Evolutionary conservation across 2,888 invertebrate species (phyloP).

Genomic region (Branchipolynoe longqiensis): DNA sequence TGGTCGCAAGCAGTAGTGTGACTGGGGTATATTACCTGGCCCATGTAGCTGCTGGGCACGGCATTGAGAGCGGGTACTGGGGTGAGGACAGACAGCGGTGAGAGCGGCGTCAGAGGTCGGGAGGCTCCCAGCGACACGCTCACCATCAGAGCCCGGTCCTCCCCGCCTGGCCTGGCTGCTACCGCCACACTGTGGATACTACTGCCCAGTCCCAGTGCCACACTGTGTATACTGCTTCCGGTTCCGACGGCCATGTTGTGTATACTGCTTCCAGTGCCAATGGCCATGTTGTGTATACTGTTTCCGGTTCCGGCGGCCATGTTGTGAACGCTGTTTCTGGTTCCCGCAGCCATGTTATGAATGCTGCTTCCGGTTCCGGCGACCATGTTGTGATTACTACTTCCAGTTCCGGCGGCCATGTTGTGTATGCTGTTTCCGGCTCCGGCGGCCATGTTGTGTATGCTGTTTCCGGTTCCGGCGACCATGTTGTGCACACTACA

Average conservation of each 20-base stretch:
- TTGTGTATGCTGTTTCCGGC: too few relatives aligned
- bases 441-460: neutral
- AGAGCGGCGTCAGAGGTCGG: slow-evolving; percentile 18
- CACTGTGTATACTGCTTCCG: slow-evolving; percentile 42
- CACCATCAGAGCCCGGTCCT: neutral
- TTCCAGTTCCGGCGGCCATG: too few relatives aligned
- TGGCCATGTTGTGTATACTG: slow-evolving; percentile 35
- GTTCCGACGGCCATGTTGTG: slow-evolving; percentile 28
- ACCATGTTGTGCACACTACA: slow-evolving; percentile 36
- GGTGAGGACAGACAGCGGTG: slow-evolving; percentile 3
- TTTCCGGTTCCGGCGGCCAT: slow-evolving; percentile 29
- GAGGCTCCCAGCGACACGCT: slow-evolving; percentile 2
- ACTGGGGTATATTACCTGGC: too few relatives aligned
- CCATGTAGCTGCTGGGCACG: slow-evolving; percentile 30
- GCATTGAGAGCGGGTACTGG: slow-evolving; percentile 13
- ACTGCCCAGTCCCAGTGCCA: neutral
- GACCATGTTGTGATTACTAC: too few relatives aligned
- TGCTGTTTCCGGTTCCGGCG: too few relatives aligned
- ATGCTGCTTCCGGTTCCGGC: too few relatives aligned
- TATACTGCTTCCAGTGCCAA: slow-evolving; percentile 35
- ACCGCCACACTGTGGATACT: too few relatives aligned
- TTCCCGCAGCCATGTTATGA: too few relatives aligned
- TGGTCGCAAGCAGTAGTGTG: too few relatives aligned
- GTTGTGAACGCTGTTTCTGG: slow-evolving; percentile 34
- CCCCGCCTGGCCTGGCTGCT: too few relatives aligned